Percentiles rank a stretch among this genome's conserved stretches.
Evolutionary conservation across 2,888 invertebrate species (phyloP).

Genomic region (Epinotia demarniana): DNA sequence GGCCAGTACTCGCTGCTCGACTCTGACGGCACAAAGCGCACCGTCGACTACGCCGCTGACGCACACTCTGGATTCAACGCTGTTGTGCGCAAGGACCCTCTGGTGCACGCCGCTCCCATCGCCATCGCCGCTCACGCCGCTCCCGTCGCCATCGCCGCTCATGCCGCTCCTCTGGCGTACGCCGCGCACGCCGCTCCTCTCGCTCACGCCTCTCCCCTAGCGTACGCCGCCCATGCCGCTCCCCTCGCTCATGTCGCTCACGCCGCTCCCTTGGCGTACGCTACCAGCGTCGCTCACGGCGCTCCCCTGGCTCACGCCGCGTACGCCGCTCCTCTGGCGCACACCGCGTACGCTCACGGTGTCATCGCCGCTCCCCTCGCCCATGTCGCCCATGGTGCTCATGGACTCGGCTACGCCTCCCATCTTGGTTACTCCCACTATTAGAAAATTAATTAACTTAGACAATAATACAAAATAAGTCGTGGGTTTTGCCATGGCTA

Average conservation of each 20-base stretch:
- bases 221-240: slow-evolving; percentile 52
- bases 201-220: slow-evolving; percentile 56
- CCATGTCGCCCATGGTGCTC: slow-evolving; percentile 47
- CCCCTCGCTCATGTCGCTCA: slow-evolving; percentile 47
- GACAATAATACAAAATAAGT: slow-evolving; percentile 53
- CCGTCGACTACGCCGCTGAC: slow-evolving; percentile 79
- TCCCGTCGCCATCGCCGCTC: slow-evolving; percentile 59
- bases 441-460: slow-evolving; percentile 51
- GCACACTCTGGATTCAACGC: slow-evolving; percentile 50
- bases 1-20: slow-evolving; percentile 82
- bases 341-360: slow-evolving; percentile 49
- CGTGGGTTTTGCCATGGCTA: slow-evolving; percentile 43
- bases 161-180: slow-evolving; percentile 51
- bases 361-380: slow-evolving; percentile 49
- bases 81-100: slow-evolving; percentile 48
- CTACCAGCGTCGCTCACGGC: slow-evolving; percentile 51
- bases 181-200: slow-evolving; percentile 67
- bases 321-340: slow-evolving; percentile 52
- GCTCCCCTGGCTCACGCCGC: slow-evolving; percentile 53
- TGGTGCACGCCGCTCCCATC: slow-evolving; percentile 50
- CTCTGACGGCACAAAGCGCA: slow-evolving; percentile 86
- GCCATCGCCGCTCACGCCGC: slow-evolving; percentile 60
- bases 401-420: slow-evolving; percentile 51
- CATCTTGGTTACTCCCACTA: slow-evolving; percentile 59
- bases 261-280: slow-evolving; percentile 53